phyloP scores from a whole-genome alignment of 2,888 invertebrate species.

The Sclerodermus sp. region DNA sequence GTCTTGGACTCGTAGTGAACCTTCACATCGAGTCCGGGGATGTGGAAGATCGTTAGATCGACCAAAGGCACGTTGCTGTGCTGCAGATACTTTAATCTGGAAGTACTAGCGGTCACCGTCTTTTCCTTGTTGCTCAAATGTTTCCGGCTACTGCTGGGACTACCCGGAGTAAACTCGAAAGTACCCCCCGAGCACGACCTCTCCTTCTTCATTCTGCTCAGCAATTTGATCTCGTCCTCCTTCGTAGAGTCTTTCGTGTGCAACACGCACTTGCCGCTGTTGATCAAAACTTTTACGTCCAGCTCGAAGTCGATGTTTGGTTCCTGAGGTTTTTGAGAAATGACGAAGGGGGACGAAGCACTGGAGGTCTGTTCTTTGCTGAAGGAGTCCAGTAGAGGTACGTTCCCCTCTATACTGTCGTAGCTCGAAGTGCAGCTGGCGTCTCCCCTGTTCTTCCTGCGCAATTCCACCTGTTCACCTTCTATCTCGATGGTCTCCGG shows the following conservation, averaged over 20 bases:
- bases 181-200: slow-evolving; percentile 69
- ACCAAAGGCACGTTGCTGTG: slow-evolving; percentile 62
- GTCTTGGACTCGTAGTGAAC: slow-evolving; percentile 83
- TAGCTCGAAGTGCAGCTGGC: slow-evolving; percentile 51
- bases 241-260: slow-evolving; percentile 82
- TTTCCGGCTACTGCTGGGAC: slow-evolving; percentile 61
- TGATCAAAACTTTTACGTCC: slow-evolving; percentile 94
- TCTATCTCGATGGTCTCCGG: slow-evolving; percentile 67
- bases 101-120: slow-evolving; percentile 49
- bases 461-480: slow-evolving; percentile 66
- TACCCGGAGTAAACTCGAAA: slow-evolving; percentile 61
- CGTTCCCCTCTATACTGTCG: slow-evolving; percentile 53
- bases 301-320: slow-evolving; percentile 95
- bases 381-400: slow-evolving; percentile 51
- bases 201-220: slow-evolving; percentile 72
- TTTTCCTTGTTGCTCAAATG: slow-evolving; percentile 53
- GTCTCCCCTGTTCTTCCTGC: slow-evolving; percentile 60
- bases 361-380: slow-evolving; percentile 51
- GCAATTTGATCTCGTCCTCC: slow-evolving; percentile 71
- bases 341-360: slow-evolving; percentile 51
- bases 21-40: slow-evolving; percentile 89
- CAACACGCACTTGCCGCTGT: slow-evolving; percentile 94
- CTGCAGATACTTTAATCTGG: slow-evolving; percentile 54
- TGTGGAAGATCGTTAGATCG: slow-evolving; percentile 85
- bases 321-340: slow-evolving; percentile 70